Evolutionary conservation across 2,888 invertebrate species (phyloP).

Genomic region (Osedax frankpressi): DNA sequence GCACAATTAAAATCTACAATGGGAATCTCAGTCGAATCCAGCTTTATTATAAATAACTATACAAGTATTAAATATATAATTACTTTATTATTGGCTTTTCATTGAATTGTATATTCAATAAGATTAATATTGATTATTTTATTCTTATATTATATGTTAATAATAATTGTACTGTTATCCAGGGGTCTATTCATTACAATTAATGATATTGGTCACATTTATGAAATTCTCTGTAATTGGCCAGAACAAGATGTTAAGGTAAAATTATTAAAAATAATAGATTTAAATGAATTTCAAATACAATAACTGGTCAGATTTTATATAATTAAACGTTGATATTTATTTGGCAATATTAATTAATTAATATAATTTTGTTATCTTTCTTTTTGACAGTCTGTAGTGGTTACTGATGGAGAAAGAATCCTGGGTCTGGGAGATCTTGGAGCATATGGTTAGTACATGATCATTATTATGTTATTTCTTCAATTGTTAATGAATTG

Average conservation of each 20-base stretch:
- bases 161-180: too few species aligned
- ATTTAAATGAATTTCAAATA: too few species aligned
- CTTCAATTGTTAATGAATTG: not conserved
- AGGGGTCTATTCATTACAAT: constrained; percentile 85
- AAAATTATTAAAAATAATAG: constrained; percentile 21
- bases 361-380: not conserved
- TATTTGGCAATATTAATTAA: constrained; percentile 4
- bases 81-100: too few species aligned
- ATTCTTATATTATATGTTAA: too few species aligned
- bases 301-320: too few species aligned
- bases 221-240: constrained; percentile 85
- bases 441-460: constrained; percentile 67
- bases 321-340: not conserved
- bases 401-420: constrained; percentile 94
- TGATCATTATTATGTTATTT: constrained; percentile 24
- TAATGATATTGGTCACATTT: constrained; percentile 82
- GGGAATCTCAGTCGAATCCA: too few species aligned
- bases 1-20: too few species aligned
- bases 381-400: constrained; percentile 48
- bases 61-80: too few species aligned
- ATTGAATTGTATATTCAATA: too few species aligned
- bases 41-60: too few species aligned
- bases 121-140: too few species aligned
- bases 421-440: constrained; percentile 93
- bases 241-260: constrained; percentile 51